phyloP scores from a whole-genome alignment of 2,888 invertebrate genomes.

The Aphodius granarius region DNA sequence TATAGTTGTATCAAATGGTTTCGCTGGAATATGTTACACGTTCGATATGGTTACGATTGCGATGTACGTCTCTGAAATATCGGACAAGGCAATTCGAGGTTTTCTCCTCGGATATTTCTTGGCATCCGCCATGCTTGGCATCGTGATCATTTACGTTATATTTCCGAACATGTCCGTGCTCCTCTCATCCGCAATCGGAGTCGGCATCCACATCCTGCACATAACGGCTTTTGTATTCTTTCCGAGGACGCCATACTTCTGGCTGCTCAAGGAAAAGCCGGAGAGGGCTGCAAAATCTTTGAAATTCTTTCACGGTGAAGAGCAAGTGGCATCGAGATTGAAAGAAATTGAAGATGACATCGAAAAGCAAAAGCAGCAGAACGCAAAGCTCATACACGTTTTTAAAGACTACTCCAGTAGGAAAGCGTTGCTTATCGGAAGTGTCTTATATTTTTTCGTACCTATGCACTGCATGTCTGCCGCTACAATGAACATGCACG shows the following conservation, averaged over 20 bases:
- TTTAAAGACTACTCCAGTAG: neutral
- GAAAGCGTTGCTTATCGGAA: neutral
- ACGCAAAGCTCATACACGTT: neutral
- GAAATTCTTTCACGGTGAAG: neutral
- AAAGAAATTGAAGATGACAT: neutral
- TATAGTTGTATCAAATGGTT: neutral
- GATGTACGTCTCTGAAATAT: constrained; percentile 10
- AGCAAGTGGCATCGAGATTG: neutral
- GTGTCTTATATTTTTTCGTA: neutral
- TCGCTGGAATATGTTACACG: neutral
- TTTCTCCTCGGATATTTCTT: neutral
- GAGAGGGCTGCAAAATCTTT: neutral
- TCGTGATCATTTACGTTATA: neutral
- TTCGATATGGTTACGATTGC: neutral
- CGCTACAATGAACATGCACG: neutral
- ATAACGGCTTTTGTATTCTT: neutral
- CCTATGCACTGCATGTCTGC: neutral
- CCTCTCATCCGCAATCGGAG: neutral
- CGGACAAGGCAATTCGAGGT: neutral
- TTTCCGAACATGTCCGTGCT: neutral
- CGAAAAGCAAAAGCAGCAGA: neutral
- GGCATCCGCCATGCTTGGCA: neutral
- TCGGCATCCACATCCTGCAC: neutral
- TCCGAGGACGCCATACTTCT: neutral
- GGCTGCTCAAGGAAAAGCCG: neutral